Conservation (phyloP, 2,797 vertebrate genomes). For the Alauda arvensis region DNA sequence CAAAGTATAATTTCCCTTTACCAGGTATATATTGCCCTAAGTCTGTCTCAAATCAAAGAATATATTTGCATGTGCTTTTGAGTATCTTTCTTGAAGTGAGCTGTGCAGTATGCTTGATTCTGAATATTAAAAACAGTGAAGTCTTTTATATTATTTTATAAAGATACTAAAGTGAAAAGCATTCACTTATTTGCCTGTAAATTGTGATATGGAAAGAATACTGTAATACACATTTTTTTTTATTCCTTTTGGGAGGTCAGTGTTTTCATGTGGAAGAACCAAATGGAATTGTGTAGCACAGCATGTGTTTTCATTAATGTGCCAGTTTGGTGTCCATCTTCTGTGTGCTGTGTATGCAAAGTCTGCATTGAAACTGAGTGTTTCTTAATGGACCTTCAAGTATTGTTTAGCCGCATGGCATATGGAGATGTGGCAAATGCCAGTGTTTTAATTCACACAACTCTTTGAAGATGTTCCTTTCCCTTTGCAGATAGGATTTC, state of each 20-base stretch:
- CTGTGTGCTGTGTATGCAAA: background rate
- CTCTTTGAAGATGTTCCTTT: background rate
- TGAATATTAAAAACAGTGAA: background rate
- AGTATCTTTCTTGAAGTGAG: background rate
- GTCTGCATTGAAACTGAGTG: background rate
- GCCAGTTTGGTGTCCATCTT: background rate
- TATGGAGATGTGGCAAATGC: background rate
- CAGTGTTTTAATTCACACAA: background rate
- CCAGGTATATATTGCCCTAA: background rate
- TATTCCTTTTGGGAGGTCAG: background rate
- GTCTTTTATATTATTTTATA: background rate
- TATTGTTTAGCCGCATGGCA: background rate
- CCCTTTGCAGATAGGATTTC: background rate
- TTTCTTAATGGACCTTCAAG: background rate
- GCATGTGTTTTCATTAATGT: background rate
- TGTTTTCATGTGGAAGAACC: background rate
- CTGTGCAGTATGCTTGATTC: background rate
- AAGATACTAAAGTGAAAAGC: background rate
- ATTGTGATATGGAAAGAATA: background rate
- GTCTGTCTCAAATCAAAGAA: background rate
- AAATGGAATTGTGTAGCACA: background rate
- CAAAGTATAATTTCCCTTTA: background rate
- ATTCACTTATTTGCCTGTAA: background rate
- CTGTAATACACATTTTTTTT: fast-evolving
- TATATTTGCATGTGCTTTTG: background rate